Conservation (phyloP, 2,113 vertebrate genomes). For the Antidorcas marsupialis region DNA sequence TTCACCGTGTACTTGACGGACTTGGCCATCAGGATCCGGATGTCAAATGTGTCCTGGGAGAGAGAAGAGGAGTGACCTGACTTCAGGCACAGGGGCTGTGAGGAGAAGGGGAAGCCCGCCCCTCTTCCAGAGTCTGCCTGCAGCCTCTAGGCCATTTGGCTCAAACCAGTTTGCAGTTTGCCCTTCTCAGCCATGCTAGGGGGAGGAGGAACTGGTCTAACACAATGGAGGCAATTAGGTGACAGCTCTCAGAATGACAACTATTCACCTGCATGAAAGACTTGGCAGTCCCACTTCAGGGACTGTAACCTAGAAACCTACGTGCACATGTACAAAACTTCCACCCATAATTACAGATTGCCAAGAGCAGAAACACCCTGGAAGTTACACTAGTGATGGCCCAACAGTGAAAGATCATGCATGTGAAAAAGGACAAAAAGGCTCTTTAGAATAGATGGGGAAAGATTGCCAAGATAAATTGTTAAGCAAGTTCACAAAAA, state of each 20-base stretch:
- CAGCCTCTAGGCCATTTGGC: background rate
- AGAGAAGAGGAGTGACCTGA: background rate
- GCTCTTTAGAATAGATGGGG: background rate
- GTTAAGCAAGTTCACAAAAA: background rate
- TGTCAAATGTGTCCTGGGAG: slow-evolving; percentile 93
- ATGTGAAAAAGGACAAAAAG: rapidly evolving
- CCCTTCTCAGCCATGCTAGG: background rate
- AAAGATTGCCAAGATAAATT: background rate
- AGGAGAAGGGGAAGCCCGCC: background rate
- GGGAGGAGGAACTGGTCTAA: background rate
- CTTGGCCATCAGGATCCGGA: slow-evolving; percentile 96
- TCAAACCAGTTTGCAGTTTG: background rate
- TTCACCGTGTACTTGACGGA: slow-evolving; percentile 96
- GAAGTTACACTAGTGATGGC: background rate
- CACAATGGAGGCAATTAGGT: background rate
- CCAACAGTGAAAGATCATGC: background rate
- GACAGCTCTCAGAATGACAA: background rate
- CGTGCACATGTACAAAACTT: background rate
- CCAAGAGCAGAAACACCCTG: background rate
- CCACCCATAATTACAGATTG: background rate
- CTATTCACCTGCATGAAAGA: background rate
- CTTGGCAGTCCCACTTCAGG: background rate
- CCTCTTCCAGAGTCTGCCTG: background rate
- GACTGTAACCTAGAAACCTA: too few relatives aligned
- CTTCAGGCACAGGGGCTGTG: background rate